phyloP scores from a whole-genome alignment of 2,113 vertebrate genomes.

The Salvelinus fontinalis region DNA sequence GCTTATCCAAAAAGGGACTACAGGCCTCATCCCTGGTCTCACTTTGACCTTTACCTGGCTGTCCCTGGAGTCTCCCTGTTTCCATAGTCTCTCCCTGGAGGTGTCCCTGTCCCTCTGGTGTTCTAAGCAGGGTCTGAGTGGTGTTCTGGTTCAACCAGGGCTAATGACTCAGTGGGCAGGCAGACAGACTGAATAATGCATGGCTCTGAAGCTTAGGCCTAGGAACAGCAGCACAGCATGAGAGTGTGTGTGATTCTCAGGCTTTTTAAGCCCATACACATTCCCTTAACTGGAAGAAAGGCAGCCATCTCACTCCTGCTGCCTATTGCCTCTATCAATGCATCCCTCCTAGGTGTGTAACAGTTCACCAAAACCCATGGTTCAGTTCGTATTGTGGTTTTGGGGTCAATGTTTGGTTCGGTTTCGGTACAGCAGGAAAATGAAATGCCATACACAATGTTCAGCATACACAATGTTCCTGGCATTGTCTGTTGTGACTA shows the following conservation, averaged over 20 bases:
- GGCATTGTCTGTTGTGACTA: too few relatives aligned
- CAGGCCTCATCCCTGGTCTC: neutral
- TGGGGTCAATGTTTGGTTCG: too few relatives aligned
- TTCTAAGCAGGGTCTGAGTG: neutral
- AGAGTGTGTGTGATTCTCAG: neutral
- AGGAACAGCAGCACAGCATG: slow-evolving; percentile 1
- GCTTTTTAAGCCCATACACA: slow-evolving; percentile 17
- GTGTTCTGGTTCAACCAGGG: slow-evolving; percentile 1
- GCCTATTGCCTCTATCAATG: too few relatives aligned
- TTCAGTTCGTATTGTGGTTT: too few relatives aligned
- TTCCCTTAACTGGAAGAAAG: too few relatives aligned
- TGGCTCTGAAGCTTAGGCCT: slow-evolving; percentile 12
- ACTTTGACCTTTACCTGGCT: neutral
- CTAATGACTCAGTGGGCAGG: neutral
- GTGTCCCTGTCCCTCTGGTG: neutral
- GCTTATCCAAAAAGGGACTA: too few relatives aligned
- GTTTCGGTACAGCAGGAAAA: too few relatives aligned
- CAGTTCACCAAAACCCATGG: too few relatives aligned
- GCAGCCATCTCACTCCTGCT: too few relatives aligned
- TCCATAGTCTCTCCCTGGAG: neutral
- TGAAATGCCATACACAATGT: too few relatives aligned
- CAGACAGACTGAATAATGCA: slow-evolving; percentile 35
- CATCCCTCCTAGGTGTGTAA: too few relatives aligned
- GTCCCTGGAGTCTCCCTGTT: neutral
- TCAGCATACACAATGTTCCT: too few relatives aligned